Base-by-base conservation (phyloP, 2,113 vertebrate genomes). In the Nannobrachium achirus region DNA sequence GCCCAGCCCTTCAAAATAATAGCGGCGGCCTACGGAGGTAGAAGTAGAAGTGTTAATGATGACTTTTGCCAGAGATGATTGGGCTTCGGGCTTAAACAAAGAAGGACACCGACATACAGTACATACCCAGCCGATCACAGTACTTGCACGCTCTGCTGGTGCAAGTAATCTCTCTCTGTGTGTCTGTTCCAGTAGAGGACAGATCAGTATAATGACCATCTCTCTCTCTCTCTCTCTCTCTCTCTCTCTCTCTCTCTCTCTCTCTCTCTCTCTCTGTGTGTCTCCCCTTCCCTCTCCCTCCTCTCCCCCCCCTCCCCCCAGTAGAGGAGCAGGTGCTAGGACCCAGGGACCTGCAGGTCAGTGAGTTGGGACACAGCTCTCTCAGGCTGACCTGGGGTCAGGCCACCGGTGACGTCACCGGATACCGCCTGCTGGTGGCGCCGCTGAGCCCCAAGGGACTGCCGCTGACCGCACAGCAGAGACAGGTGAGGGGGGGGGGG, bases 331-430 rank as follows among this genome's bases (percentile, higher is more conserved):
- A 68, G 59, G 78, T 94, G 2, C 19, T 89, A 0, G 92, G 93
- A 7, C 95, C 95, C 2, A 86, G 41, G 78, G 93, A 95, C 78
- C 69, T 96, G 50, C 88, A 81, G 7, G 80, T 95, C 15, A 95
- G 89, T 0, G 93, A 94, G 50, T 48, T 87, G 51, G 88, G 78
- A 49, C 91, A 95, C 90, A 94, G 83, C 77, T 95, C 94, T 0
- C 69, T 96, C 76, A 76, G 92, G 65, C 90, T 96, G 73, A 93
- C 91, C 0, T 97, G 95, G 95, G 88, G 78, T 49, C 89, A 90
- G 6, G 95, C 95, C 40, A 95, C 93, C 0, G 94, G 95, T 20
- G 93, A 84, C 9, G 93, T 95, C 55, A 90, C 69, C 0, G 92
- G 91, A 8, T 96, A 96, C 71, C 88, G 15, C 7, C 80, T 97